Evolutionary conservation across 2,113 vertebrate species (phyloP), one percentile per base, ranked within the genome.

Genomic region (Scophthalmus maximus): DNA sequence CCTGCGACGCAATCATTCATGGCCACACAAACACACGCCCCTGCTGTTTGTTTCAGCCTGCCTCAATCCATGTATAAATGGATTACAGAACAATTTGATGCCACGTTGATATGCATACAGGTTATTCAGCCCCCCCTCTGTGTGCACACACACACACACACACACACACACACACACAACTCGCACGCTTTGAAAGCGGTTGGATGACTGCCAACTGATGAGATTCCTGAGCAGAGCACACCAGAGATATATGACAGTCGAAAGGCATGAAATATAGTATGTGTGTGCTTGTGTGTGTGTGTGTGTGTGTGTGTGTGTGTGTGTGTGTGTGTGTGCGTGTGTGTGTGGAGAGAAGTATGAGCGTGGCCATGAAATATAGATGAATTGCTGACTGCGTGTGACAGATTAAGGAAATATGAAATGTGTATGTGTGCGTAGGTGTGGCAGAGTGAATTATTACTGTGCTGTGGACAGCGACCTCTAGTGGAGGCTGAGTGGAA

Each of bases 11-110:
- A 22, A 51, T 63, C 59, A 40, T 52, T 62, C 22, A 56, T 6
- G 34, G 49, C 38, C 46, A 32, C 10, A 68, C 55, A 65, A 23
- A 6, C 25, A 23, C 47, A 49, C 47, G 14, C 8, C 3, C 32
- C 27, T 23, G 32, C 18, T 34, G 44, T 34, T 49, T 63, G 29
- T 60, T 23, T 58, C 36, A 65, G 23, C 30, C 59, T 56, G n/a
- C 34, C 51, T 56, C 20, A 67, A 47, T 36, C 66, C 52, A 30
- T n/a, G 26, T 52, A 34, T 42, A 49, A 73, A 68, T 71, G 72
- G 52, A 73, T 85, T 81, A 70, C 8, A 59, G 51, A 67, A 63
- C 73, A 72, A 71, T 76, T 60, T 75, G 55, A 72, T 73, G 62
- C 49, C 59, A 32, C 49, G 36, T 49, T 71, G 29, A 69, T 42